These are phyloP conservation scores for Taenaris catops DNA, from an alignment of 2,888 invertebrate genomes.

Conservation along the genomic window DNA sequence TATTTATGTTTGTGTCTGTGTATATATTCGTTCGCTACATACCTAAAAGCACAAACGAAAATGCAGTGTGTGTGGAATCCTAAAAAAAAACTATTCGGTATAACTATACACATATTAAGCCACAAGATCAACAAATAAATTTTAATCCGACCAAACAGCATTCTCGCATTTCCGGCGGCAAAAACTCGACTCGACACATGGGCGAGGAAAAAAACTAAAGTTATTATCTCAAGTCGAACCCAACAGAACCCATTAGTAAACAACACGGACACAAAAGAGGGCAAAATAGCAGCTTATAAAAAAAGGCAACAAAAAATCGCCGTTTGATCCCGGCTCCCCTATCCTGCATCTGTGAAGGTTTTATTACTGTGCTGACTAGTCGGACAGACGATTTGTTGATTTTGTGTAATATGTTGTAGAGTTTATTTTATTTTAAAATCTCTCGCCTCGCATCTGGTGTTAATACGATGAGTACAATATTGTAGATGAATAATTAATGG, in stretches of 20 bases:
- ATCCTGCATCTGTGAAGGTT: conserved; percentile 67
- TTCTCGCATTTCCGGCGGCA: conserved; percentile 74
- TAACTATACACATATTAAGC: conserved; percentile 63
- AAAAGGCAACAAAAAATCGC: conserved; percentile 67
- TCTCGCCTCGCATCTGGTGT: conserved; percentile 7
- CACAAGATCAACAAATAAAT: conserved; percentile 73
- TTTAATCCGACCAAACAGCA: conserved; percentile 68
- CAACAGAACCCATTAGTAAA: conserved; percentile 79
- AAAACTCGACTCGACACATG: conserved; percentile 70
- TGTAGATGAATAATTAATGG: no score
- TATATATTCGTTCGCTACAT: no score
- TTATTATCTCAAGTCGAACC: conserved; percentile 79
- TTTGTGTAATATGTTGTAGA: conserved; percentile 30
- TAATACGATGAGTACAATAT: no score
- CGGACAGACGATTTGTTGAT: conserved; percentile 44
- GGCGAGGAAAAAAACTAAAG: conserved; percentile 68
- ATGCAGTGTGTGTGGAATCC: no score
- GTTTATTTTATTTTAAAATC: conserved; percentile 25
- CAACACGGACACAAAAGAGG: conserved; percentile 76
- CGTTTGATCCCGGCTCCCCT: conserved; percentile 73
- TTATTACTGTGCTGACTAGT: conserved; percentile 68
- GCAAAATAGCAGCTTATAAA: conserved; percentile 73
- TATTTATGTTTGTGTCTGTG: no score
- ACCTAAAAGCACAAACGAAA: no score
- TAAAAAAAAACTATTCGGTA: no score